A percentile compares a stretch with the other conserved stretches of the same genome.
Evolutionary conservation across 2,113 vertebrate species (phyloP).

Genomic region (Antechinus flavipes): DNA sequence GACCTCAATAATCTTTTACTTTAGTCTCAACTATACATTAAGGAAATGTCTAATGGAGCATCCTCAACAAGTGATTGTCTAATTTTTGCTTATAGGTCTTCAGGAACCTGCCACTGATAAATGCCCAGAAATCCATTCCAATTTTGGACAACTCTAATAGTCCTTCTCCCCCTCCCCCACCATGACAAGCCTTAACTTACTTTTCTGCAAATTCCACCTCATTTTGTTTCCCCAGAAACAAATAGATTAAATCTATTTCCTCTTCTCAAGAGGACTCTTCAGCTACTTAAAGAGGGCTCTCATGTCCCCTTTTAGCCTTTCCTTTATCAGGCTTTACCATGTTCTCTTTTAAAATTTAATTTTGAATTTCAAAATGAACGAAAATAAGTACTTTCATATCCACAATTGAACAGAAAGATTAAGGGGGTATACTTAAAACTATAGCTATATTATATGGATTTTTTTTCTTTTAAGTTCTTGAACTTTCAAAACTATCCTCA

Average conservation of each 20-base stretch:
- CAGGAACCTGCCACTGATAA: neutral
- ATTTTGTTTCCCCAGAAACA: neutral
- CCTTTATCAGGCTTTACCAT: neutral
- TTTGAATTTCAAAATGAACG: neutral
- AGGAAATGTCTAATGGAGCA: neutral
- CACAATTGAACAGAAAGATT: neutral
- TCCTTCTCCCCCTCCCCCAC: neutral
- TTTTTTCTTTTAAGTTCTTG: neutral
- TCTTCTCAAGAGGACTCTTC: neutral
- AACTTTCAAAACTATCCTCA: neutral
- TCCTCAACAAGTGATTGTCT: neutral
- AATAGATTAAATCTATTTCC: neutral
- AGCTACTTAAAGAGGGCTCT: neutral
- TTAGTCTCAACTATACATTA: neutral
- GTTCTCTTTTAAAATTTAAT: neutral
- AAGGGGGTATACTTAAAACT: neutral
- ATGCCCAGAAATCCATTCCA: neutral
- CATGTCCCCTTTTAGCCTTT: neutral
- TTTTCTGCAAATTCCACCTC: neutral
- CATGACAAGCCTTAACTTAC: neutral
- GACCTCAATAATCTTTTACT: neutral
- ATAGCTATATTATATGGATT: neutral
- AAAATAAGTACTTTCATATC: neutral
- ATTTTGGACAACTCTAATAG: neutral
- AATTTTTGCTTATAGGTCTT: neutral